Evolutionary conservation across 37 sponge, comb jelly and placozoan species (phyloP).

Genomic region (Cladorhizidae sp.): DNA sequence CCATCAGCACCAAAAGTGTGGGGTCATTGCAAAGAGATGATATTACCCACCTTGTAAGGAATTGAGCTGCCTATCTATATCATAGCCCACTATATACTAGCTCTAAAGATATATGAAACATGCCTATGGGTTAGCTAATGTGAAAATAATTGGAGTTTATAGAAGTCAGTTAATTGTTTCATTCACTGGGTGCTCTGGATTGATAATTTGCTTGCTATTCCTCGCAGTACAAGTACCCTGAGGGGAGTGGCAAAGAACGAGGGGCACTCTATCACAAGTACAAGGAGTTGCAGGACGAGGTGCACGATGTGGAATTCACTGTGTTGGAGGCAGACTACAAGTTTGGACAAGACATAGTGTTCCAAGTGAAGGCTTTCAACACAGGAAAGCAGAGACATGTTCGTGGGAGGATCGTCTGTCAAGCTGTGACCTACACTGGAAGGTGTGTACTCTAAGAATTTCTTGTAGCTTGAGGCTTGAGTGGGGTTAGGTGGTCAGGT

Average conservation of each 20-base stretch:
- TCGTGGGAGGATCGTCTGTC: conserved; percentile 22
- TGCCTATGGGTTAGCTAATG: too few relatives aligned
- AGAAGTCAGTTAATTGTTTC: too few relatives aligned
- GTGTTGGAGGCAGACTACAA: conserved; percentile 6
- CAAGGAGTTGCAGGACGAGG: conserved; percentile 18
- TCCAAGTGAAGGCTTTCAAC: conserved; percentile 17
- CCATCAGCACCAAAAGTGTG: conserved; percentile 85
- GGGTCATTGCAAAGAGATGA: conserved; percentile 68
- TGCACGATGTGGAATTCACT: conserved; percentile 28
- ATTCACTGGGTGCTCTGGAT: too few relatives aligned
- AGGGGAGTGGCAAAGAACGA: conserved; percentile 77
- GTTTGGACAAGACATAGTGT: conserved; percentile 33
- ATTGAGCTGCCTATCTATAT: too few relatives aligned
- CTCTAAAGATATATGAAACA: too few relatives aligned
- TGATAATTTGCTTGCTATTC: too few relatives aligned
- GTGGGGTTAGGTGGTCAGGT: too few relatives aligned
- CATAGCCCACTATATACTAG: too few relatives aligned
- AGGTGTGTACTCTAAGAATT: background rate
- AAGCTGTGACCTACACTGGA: conserved; percentile 40
- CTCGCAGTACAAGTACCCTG: conserved; percentile 79
- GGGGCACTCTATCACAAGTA: conserved; percentile 40
- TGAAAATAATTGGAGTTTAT: too few relatives aligned
- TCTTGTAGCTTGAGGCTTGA: background rate
- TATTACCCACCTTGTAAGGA: conserved; percentile 58
- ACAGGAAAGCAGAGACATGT: conserved; percentile 16